Evolutionary conservation across 2,113 vertebrate species (phyloP), one percentile per base, ranked within the genome.

Genomic region (Perccottus glenii): DNA sequence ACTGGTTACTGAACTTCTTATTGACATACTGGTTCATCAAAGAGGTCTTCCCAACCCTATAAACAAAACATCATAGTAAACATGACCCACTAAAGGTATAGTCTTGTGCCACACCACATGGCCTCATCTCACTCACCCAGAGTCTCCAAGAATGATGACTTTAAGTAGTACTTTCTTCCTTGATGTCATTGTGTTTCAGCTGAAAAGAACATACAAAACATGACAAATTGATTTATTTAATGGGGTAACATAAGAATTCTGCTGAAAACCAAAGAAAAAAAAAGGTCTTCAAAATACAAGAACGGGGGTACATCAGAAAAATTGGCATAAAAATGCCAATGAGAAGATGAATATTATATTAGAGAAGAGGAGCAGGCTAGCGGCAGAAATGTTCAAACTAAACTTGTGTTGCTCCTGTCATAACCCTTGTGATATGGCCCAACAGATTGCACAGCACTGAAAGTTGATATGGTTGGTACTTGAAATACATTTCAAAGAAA

Each of bases 21-120:
- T 98, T 98, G 87, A 98, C 96, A 89, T 98, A 98, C 88, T 98
- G 96, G 91, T 98, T 98, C 96, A 98, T 98, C 64, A 98, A 90
- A 0, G 96, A 98, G 51, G 96, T 98, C 90, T 98, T 98, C 16
- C 96, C 96, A 56, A 98, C 96, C 70, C 96, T 98, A 82, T 11
- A 51, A 36, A 42, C 12, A 42, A 7, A 40, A 11, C 45, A 50
- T 64, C 61, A 60, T 6, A 42, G 48, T 11, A n/a, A 55, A 64
- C 32, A 79, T 8, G 38, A 48, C 27, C 48, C 43, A 63, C n/a
- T 72, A 4, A 67, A 14, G 46, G 32, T 11, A 60, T 38, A 27
- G 35, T 14, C 45, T 52, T 12, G 10, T 43, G n/a, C 52, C 52
- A 42, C 55, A 58, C 56, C 38, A 42, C 56, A 58, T 51, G 19